Percentiles rank a stretch among this genome's conserved stretches.
These are phyloP conservation scores for Pogonocichla stellata DNA, from an alignment of 2,113 vertebrate genomes.

Conservation along the genomic window DNA sequence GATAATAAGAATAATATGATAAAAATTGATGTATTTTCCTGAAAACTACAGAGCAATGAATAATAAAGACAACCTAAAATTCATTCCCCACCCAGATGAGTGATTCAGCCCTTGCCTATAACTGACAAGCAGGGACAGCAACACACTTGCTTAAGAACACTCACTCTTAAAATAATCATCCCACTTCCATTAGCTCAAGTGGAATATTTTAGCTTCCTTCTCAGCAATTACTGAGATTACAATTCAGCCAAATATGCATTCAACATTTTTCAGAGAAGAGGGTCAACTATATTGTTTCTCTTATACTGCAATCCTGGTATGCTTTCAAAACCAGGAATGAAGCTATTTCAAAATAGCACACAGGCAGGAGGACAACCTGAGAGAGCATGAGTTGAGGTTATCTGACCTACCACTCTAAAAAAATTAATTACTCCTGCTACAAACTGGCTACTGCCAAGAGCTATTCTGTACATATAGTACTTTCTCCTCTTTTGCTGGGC, in stretches of 20 bases:
- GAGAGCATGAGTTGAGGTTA: not conserved
- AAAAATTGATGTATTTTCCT: not conserved
- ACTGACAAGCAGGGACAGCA: not conserved
- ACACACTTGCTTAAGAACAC: not conserved
- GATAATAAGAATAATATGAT: not conserved
- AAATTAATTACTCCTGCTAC: not conserved
- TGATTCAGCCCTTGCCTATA: not conserved
- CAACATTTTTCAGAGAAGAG: not conserved
- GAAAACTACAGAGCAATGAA: not conserved
- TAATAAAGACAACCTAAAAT: not conserved
- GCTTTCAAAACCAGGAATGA: not conserved
- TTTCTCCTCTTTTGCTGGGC: not conserved
- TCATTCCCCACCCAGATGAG: not conserved
- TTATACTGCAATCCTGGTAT: not conserved
- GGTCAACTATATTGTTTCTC: not conserved
- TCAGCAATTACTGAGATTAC: not conserved
- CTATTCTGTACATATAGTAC: not conserved
- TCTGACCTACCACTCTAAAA: not conserved
- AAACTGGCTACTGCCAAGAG: not conserved
- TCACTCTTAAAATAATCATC: not conserved
- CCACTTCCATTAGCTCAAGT: not conserved
- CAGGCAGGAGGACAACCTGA: not conserved
- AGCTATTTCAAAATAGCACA: not conserved
- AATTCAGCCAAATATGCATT: not conserved
- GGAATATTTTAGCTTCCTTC: slow-evolving; percentile 19